Evolutionary conservation across 2,113 vertebrate genomes (phyloP), one percentile per base, ranked within the genome.

Genomic region (Scytalopus superciliaris): DNA sequence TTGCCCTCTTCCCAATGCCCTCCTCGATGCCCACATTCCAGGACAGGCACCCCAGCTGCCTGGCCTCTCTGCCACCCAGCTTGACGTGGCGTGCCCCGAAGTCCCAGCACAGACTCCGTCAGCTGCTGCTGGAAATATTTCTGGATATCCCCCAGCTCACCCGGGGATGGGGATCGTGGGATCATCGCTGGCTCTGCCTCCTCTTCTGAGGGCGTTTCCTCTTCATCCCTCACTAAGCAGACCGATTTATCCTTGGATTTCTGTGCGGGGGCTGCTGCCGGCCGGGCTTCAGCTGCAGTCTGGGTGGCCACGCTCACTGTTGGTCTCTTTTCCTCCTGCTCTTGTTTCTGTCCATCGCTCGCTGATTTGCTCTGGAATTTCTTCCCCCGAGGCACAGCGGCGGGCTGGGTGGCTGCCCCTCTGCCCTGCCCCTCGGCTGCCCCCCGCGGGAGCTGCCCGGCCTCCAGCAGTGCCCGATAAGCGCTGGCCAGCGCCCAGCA

Each of bases 121-220:
- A 7, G 27, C 3, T 0, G 3, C 22, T 45, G 37, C 8, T 2
- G 2, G 45, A 60, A 87, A 7, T 10, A 6, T 0, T 8, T 6
- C 9, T 12, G 33, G 27, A 31, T 31, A 7, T 22, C 9, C 9
- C 13, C 19, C 45, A 68, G 21, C 53, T 35, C 27, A 3, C 0
- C 33, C 56, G 14, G 56, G 56, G 21, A 3, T 1, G 12, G 27
- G 18, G 18, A 37, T 14, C 7, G 1, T 0, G 22, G 31, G 9
- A 0, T 18, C 6, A 9, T 2, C 52, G n/a, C 24, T 24, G 31
- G 7, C 27, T 33, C 14, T 59, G 19, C 12, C 42, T 66, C 83
- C 3, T 84, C 49, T 24, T 76, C 35, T 42, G 81, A 45, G 57
- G 59, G 33, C 9, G 14, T n/a, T 47, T 76, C 42, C 14, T 59